Evolutionary conservation across 2,797 vertebrate genomes (phyloP).

Genomic region (Selene dorsalis): DNA sequence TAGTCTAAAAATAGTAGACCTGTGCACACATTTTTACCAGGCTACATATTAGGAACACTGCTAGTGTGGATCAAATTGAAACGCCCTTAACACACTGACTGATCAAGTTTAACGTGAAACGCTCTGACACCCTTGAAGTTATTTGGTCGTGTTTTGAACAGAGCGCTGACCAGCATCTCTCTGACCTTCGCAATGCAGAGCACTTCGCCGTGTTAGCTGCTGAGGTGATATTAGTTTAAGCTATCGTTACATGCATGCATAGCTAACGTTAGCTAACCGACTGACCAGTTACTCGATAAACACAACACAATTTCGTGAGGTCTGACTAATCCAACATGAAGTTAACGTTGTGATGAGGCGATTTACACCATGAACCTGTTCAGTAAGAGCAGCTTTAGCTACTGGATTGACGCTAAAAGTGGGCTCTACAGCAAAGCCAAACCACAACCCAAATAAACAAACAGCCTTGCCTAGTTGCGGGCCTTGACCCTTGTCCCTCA

Average conservation of each 20-base stretch:
- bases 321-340: conserved; percentile 26
- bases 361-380: not conserved
- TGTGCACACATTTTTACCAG: conserved; percentile 62
- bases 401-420: conserved; percentile 12
- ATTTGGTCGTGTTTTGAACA: not conserved
- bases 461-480: conserved; percentile 55
- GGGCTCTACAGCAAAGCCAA: not conserved
- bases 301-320: conserved; percentile 15
- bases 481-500: conserved; percentile 78
- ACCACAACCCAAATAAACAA: conserved; percentile 72
- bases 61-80: conserved; percentile 53
- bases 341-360: not conserved
- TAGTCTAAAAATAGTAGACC: conserved; percentile 81
- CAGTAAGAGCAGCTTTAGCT: not conserved
- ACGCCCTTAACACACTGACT: conserved; percentile 35
- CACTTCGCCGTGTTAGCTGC: conserved; percentile 16
- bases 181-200: conserved; percentile 51
- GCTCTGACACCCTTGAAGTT: not conserved
- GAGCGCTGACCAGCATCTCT: conserved; percentile 6
- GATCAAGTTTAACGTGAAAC: conserved; percentile 10
- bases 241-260: conserved; percentile 40
- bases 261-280: conserved; percentile 49
- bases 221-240: conserved; percentile 17
- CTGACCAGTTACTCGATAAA: conserved; percentile 46
- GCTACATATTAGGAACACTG: conserved; percentile 66